Percentiles rank a stretch among this genome's conserved stretches.
Evolutionary conservation across 2,797 vertebrate species (phyloP).

Genomic region (Morus bassanus): DNA sequence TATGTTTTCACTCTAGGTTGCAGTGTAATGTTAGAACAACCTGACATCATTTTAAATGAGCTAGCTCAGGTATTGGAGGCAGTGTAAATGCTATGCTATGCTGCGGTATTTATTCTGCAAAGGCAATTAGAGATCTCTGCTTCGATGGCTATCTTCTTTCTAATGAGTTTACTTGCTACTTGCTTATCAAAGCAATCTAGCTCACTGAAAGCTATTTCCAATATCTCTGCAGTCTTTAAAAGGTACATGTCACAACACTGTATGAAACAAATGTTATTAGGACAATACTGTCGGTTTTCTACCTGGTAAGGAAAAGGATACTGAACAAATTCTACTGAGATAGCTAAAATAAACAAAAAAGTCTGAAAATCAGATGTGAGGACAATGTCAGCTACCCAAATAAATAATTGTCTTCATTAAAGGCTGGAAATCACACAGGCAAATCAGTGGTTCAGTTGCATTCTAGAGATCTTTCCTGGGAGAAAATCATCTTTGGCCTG

Average conservation of each 20-base stretch:
- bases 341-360: background rate
- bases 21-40: background rate
- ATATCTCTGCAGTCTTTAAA: background rate
- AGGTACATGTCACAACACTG: background rate
- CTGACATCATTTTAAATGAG: background rate
- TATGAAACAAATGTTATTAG: background rate
- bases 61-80: background rate
- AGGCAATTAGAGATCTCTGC: background rate
- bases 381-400: background rate
- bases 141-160: background rate
- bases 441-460: background rate
- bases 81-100: background rate
- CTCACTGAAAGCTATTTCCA: background rate
- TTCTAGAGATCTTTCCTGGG: background rate
- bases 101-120: background rate
- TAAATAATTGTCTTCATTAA: background rate
- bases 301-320: background rate
- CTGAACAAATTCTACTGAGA: background rate
- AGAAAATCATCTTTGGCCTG: background rate
- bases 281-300: background rate
- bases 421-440: background rate
- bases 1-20: background rate
- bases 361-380: background rate
- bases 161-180: background rate
- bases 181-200: background rate